phyloP scores from a whole-genome alignment of 2,113 vertebrate species.

The Hippocampus zosterae region DNA sequence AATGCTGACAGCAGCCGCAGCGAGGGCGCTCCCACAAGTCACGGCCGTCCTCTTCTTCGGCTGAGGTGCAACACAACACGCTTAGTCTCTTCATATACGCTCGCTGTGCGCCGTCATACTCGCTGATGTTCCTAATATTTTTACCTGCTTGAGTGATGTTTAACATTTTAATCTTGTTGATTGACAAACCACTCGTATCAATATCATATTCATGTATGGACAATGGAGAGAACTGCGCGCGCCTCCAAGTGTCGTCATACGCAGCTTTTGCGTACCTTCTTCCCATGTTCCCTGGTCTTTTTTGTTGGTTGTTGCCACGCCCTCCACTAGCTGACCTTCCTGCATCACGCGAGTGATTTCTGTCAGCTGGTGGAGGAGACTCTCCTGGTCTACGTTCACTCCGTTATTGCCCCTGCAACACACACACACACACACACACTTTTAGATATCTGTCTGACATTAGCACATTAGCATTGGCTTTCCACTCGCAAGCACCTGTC shows the following conservation, averaged over 20 bases:
- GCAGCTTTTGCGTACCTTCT: constrained; percentile 66
- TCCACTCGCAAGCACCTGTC: constrained; percentile 71
- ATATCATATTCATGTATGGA: no score
- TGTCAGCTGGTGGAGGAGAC: constrained; percentile 83
- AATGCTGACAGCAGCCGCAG: constrained; percentile 44
- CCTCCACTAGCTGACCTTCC: constrained; percentile 83
- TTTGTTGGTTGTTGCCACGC: constrained; percentile 76
- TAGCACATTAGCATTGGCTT: not conserved
- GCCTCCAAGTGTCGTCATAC: no score
- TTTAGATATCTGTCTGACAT: not conserved
- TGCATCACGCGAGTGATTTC: constrained; percentile 96
- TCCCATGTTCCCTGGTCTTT: constrained; percentile 73
- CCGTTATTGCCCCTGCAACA: constrained; percentile 64
- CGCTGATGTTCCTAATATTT: not conserved
- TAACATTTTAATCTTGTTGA: no score
- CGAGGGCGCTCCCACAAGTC: constrained; percentile 71
- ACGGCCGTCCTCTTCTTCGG: constrained; percentile 79
- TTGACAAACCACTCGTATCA: no score
- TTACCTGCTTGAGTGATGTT: not conserved
- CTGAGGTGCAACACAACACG: constrained; percentile 48
- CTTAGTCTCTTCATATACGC: not conserved
- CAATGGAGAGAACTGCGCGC: no score
- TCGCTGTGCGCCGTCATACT: not conserved
- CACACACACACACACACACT: not conserved
- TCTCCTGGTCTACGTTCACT: constrained; percentile 83